These are phyloP conservation scores for Anthoscopus minutus DNA, from an alignment of 2,113 vertebrate species.

Conservation along the genomic window DNA sequence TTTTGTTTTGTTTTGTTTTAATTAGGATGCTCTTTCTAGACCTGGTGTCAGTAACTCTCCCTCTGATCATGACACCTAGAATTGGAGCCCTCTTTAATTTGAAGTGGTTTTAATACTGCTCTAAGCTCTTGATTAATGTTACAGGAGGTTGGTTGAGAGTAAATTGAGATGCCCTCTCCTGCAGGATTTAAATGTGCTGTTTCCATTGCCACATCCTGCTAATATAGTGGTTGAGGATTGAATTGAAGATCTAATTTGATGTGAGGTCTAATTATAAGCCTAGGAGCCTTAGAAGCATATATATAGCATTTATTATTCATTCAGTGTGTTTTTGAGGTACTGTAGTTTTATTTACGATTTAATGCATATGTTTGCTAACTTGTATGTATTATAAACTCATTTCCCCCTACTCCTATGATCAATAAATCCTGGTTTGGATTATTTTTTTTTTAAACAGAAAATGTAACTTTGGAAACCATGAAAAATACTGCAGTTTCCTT, in stretches of 20 bases:
- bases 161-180: conserved; percentile 14
- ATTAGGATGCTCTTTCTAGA: background rate
- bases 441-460: background rate
- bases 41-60: background rate
- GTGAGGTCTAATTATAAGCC: background rate
- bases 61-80: background rate
- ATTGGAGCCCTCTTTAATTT: background rate
- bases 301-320: background rate
- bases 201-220: conserved; percentile 32
- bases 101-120: background rate
- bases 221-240: background rate
- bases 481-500: background rate
- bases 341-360: background rate
- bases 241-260: background rate
- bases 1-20: no score
- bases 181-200: background rate
- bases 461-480: background rate
- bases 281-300: background rate
- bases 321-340: background rate
- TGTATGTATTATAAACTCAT: background rate
- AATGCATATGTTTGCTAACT: background rate
- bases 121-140: conserved; percentile 5
- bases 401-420: background rate
- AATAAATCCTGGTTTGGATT: background rate
- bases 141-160: background rate